phyloP scores from a whole-genome alignment of 2,888 invertebrate genomes.

The Heterodera filipjevi region DNA sequence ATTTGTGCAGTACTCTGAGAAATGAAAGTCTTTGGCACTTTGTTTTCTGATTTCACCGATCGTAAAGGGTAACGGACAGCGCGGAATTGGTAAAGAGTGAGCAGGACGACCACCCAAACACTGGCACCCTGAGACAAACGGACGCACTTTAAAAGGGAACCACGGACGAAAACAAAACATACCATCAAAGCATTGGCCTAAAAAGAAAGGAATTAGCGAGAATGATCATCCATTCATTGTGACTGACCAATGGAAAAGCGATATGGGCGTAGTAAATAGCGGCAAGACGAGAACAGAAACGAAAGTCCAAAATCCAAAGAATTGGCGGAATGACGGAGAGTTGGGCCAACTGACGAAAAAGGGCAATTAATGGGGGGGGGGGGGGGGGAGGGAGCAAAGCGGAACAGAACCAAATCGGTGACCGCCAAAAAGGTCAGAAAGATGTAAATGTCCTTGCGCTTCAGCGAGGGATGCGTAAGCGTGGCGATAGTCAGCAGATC shows the following conservation, averaged over 20 bases:
- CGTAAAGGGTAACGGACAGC: slow-evolving; percentile 64
- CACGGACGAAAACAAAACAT: background rate
- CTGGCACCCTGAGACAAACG: slow-evolving; percentile 64
- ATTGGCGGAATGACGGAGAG: slow-evolving; percentile 68
- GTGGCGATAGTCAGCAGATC: slow-evolving; percentile 69
- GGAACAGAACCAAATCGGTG: slow-evolving; percentile 64
- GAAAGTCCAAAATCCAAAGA: slow-evolving; percentile 63
- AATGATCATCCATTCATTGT: background rate
- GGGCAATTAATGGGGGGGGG: background rate
- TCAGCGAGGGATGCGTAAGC: slow-evolving; percentile 68
- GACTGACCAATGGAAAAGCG: slow-evolving; percentile 66
- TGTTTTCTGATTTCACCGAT: slow-evolving; percentile 30
- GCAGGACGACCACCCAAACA: slow-evolving; percentile 70
- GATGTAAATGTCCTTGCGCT: slow-evolving; percentile 68
- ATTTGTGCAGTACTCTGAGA: slow-evolving; percentile 19
- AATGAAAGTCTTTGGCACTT: background rate
- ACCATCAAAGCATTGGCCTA: slow-evolving; percentile 68
- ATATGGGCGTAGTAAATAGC: slow-evolving; percentile 68
- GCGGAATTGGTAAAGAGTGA: slow-evolving; percentile 69
- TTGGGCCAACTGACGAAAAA: slow-evolving; percentile 65
- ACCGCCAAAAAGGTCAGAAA: slow-evolving; percentile 68
- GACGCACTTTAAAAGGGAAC: background rate
- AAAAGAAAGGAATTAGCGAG: background rate
- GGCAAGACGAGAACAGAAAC: slow-evolving; percentile 59
- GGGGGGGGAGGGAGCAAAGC: background rate